A percentile compares a stretch with the other conserved stretches of the same genome.
Evolutionary conservation across 2,113 vertebrate genomes (phyloP).

Genomic region (Mormyrus iriodes): DNA sequence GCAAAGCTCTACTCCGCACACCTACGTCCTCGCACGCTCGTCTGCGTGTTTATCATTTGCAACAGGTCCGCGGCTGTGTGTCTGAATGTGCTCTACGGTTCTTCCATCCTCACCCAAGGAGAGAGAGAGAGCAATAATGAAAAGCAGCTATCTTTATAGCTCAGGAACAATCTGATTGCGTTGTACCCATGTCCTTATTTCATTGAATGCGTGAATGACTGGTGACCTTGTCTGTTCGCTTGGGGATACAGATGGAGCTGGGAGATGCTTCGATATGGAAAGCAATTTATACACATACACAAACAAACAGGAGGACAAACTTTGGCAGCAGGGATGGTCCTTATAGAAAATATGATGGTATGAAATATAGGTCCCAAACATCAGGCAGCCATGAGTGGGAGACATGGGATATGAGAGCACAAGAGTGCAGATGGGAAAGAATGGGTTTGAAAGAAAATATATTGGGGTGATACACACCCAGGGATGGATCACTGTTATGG

Average conservation of each 20-base stretch:
- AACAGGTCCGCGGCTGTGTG: not conserved
- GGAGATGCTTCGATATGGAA: slow-evolving; percentile 31
- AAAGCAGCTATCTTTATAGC: slow-evolving; percentile 57
- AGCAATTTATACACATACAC: slow-evolving; percentile 31
- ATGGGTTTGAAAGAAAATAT: slow-evolving; percentile 34
- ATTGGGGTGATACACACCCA: not conserved
- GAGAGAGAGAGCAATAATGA: slow-evolving; percentile 35
- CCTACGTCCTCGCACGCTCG: too few species aligned
- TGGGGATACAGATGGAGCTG: slow-evolving; percentile 40
- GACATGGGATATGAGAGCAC: slow-evolving; percentile 14
- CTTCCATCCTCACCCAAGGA: slow-evolving; percentile 37
- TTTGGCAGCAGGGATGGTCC: slow-evolving; percentile 1
- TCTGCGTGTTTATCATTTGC: not conserved
- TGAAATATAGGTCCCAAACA: slow-evolving; percentile 52
- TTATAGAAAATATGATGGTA: slow-evolving; percentile 45
- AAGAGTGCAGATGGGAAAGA: slow-evolving; percentile 17
- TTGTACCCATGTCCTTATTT: slow-evolving; percentile 49
- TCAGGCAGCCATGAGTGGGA: slow-evolving; percentile 10
- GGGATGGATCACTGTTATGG: not conserved
- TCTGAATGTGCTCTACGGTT: not conserved
- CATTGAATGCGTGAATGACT: slow-evolving; percentile 40
- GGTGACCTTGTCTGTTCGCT: slow-evolving; percentile 49
- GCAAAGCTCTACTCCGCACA: not conserved
- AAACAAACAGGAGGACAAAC: slow-evolving; percentile 41
- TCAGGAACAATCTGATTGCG: slow-evolving; percentile 55